Evolutionary conservation across 2,113 vertebrate species (phyloP), one percentile per base, ranked within the genome.

Genomic region (Drymodes brunneopygia): DNA sequence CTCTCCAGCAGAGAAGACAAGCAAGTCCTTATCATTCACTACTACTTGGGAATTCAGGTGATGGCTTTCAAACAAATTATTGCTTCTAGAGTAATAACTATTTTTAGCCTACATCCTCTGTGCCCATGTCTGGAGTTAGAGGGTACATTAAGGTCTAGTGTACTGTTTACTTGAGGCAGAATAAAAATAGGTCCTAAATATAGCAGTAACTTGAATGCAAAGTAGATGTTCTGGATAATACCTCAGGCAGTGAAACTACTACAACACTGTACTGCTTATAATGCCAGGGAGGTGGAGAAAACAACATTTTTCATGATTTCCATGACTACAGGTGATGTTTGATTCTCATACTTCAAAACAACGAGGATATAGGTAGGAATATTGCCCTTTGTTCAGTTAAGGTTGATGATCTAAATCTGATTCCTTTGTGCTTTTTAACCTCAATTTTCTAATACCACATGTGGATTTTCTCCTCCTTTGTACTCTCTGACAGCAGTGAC

Each of bases 181-280:
- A 94, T 94, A 94, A 78, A 97, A 97, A 94, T 86, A 80, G 62
- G 14, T 93, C 95, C 87, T 95, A 97, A 96, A 97, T 96, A 97
- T 77, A 95, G 79, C 35, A 42, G 66, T 89, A 81, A 60, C 73
- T 93, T 93, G 70, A 96, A 96, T 33, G 8, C 88, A 93, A 89
- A 93, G 57, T 92, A 97, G 92, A 91, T 79, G 27, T 62, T 95
- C 48, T n/a, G 74, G 86, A 67, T 90, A 92, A 67, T 71, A 75
- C 64, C 80, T 88, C 71, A 84, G 92, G 65, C 62, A 92, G n/a
- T 19, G 65, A 56, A 94, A 81, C 82, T 85, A 51, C 78, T 86
- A 73, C 6, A 24, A 35, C 17, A 66, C 53, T 48, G 17, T 22
- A 42, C 36, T 54, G 45, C n/a, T 66, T 10, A 17, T 47, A 71